Evolutionary conservation across 2,888 invertebrate species (phyloP), one percentile per base, ranked within the genome.

Genomic region (Nephrocerus scutellatus): DNA sequence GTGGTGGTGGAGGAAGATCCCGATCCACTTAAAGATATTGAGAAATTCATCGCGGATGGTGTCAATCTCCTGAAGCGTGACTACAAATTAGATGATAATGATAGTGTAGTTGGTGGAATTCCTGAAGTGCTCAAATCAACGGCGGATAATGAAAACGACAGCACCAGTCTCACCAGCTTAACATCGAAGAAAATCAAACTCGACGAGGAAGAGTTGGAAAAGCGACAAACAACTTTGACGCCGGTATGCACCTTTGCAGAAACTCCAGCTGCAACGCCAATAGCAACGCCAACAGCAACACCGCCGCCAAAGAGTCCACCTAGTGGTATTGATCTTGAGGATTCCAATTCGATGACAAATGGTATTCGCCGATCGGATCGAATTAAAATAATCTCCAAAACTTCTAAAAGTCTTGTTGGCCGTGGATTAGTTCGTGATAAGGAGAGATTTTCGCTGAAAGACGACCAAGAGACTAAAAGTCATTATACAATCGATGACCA

Each of bases 301-400:
- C 54, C 57, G 14, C 52, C 53, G 12, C 45, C 51, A 2, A 49
- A 50, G 39, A 53, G 51, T 43, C 51, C 53, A 2, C 33, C 36
- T 22, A 36, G 36, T 8, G 9, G 7, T 12, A 26, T 35, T 7
- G 50, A 52, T 13, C 44, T 44, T 29, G 55, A 52, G 24, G 46
- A 43, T 31, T 50, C 48, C 7, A 46, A 46, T 33, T 43, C 44
- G 4, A 39, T 41, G 12, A 43, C 45, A 3, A 47, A 47, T 26
- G 63, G 74, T n/a, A 80, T 84, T 1, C 70, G 85, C 14, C 72
- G 85, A 30, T 85, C 85, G 6, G 83, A 74, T 59, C 74, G 85
- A 44, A 84, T 86, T 41, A 82, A 84, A 59, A 80, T 82, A 25
- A 85, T 84, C 43, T 82, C 80, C 44, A 61, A 62, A 36, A 55